Evolutionary conservation across 2,888 invertebrate genomes (phyloP).

Genomic region (Machimus rusticus): DNA sequence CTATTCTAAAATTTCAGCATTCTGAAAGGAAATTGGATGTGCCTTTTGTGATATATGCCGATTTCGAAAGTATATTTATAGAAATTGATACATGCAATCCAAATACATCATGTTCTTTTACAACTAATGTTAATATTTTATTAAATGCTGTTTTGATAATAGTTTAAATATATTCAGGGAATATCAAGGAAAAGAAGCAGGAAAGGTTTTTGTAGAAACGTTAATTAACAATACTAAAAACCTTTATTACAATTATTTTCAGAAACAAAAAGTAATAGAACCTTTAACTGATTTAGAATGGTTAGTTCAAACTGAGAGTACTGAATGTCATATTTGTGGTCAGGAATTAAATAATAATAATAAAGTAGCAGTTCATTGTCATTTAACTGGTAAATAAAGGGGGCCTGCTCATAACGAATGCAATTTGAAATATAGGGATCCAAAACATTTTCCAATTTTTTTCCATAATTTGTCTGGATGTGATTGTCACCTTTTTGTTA

Average conservation of each 20-base stretch:
- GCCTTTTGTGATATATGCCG: too few relatives aligned
- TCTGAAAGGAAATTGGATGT: slow-evolving; percentile 4
- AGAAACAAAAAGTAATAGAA: not conserved
- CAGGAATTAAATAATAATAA: not conserved
- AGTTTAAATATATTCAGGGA: slow-evolving; percentile 2
- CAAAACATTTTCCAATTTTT: not conserved
- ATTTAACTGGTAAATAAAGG: too few relatives aligned
- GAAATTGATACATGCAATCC: not conserved
- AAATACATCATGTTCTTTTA: slow-evolving; percentile 31
- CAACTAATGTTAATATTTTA: slow-evolving; percentile 20
- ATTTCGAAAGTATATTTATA: slow-evolving; percentile 30
- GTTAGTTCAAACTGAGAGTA: not conserved
- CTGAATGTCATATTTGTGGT: slow-evolving; percentile 13
- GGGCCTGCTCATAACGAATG: not conserved
- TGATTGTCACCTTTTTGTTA: not conserved
- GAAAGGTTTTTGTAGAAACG: not conserved
- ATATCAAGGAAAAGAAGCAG: not conserved
- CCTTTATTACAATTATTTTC: not conserved
- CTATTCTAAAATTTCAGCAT: not conserved
- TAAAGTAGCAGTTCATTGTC: slow-evolving; percentile 2
- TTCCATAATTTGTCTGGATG: not conserved
- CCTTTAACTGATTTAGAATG: not conserved
- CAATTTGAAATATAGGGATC: too few relatives aligned
- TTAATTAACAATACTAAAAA: slow-evolving; percentile 6
- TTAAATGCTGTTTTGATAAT: slow-evolving; percentile 20